Conservation (phyloP, 2,797 vertebrate genomes). For the Furcifer pardalis region DNA sequence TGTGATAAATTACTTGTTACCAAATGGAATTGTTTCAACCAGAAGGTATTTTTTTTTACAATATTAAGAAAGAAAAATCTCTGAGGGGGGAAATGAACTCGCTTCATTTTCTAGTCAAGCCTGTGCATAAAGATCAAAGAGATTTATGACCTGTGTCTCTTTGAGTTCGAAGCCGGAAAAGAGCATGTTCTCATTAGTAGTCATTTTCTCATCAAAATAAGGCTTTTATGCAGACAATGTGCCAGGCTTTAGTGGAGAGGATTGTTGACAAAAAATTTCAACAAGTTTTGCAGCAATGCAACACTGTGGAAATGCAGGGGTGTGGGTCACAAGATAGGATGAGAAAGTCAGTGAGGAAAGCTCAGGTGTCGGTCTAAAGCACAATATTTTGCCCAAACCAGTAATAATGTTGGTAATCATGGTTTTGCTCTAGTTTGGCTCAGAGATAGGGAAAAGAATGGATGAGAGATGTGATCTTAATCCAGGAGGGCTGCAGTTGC, state of each 20-base stretch:
- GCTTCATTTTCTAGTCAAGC: conserved; percentile 66
- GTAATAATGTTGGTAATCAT: no score
- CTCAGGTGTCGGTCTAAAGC: not conserved
- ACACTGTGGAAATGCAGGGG: conserved; percentile 3
- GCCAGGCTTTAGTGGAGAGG: conserved; percentile 64
- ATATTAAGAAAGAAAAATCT: conserved; percentile 28
- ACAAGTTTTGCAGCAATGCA: conserved; percentile 50
- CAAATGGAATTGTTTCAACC: conserved; percentile 76
- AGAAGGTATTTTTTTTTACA: conserved; percentile 40
- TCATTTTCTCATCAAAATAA: conserved; percentile 76
- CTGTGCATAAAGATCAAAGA: conserved; percentile 75
- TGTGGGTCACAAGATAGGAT: not conserved
- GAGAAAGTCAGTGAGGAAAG: not conserved
- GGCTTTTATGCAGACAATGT: conserved; percentile 75
- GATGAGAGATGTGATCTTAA: no score
- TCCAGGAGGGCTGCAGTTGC: no score
- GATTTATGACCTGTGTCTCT: conserved; percentile 80
- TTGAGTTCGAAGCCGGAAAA: conserved; percentile 69
- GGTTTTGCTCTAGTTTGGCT: no score
- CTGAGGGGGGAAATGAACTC: conserved; percentile 53
- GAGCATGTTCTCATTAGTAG: conserved; percentile 79
- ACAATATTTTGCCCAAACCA: no score
- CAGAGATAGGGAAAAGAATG: no score
- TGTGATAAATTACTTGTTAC: conserved; percentile 73
- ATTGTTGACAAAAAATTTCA: conserved; percentile 69